phyloP scores from a whole-genome alignment of 2,888 invertebrate species.

The Yponomeuta cagnagella region DNA sequence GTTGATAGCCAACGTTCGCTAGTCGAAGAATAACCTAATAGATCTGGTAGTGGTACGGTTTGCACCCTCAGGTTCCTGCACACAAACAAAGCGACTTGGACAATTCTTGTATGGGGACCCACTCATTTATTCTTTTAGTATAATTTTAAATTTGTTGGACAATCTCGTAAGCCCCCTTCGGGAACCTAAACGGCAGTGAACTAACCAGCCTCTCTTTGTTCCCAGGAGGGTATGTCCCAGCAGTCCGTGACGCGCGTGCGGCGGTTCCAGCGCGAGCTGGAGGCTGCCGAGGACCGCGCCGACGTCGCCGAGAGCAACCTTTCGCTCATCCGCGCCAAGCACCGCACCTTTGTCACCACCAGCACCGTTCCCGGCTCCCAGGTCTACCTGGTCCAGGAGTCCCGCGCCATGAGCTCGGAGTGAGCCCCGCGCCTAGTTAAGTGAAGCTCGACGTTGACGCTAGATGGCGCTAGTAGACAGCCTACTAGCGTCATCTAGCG shows the following conservation, averaged over 20 bases:
- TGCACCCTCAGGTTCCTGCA: too few species aligned
- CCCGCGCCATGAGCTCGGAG: conserved; percentile 78
- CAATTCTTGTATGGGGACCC: too few species aligned
- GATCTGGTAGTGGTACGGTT: too few species aligned
- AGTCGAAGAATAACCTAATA: too few species aligned
- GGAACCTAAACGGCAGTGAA: not conserved
- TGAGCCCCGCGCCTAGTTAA: conserved; percentile 54
- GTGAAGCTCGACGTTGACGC: conserved; percentile 43
- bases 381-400: conserved; percentile 93
- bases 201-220: conserved; percentile 20
- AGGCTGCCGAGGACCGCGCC: conserved; percentile 97
- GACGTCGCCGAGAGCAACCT: conserved; percentile 96
- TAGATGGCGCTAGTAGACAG: conserved; percentile 32
- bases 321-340: conserved; percentile 96
- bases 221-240: conserved; percentile 91
- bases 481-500: conserved; percentile 35
- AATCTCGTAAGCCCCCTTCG: too few species aligned
- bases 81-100: too few species aligned
- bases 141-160: too few species aligned
- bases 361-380: conserved; percentile 93
- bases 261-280: conserved; percentile 98
- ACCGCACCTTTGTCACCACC: conserved; percentile 97
- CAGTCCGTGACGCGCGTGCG: conserved; percentile 96
- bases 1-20: too few species aligned
- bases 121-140: too few species aligned